Evolutionary conservation across 2,797 vertebrate species (phyloP), one percentile per base, ranked within the genome.

Genomic region (Semaprochilodus insignis): DNA sequence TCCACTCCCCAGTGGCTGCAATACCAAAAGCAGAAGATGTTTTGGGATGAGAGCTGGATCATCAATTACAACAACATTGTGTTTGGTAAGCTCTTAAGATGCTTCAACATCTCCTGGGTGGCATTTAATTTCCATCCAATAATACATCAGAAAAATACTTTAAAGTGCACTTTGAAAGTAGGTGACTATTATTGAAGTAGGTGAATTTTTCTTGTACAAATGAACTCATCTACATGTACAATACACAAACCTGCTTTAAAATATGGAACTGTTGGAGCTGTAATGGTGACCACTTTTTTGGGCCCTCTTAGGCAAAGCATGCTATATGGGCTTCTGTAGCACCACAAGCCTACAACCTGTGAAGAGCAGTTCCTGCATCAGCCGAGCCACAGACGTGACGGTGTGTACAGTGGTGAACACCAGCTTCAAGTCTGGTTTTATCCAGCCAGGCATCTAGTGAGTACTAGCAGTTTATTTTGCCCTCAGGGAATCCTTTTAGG

Each of bases 11-110:
- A 96, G 95, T 95, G 94, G 94, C 88, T 96, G 65, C 94, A 96
- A 85, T 96, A 95, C 88, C 95, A 96, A 87, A 96, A 96, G 88
- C 94, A 94, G 88, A 95, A 93, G 90, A 94, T 96, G 94, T 93
- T 96, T 85, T 95, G 95, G 94, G 95, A 95, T 81, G 95, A 96
- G 88, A 96, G 94, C 86, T 96, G 95, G 95, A 95, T 96, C 81
- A 93, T 95, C 83, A 92, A 88, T 85, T 93, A 95, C 86, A 96
- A 94, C 72, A 92, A 87, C 80, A 92, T 95, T 76, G 87, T 93
- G 76, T 93, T 94, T 88, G 93, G 95, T 95, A 92, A 91, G 85
- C 86, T 17, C 5, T 66, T 74, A 8, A 11, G 60, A 25, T 62
- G 10, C 59, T 62, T 0, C 25, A 62, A 25, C 8, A 27, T 27